These are phyloP conservation scores for Sebastes glaucus DNA, from an alignment of 2,797 vertebrate species.

Conservation along the genomic window DNA sequence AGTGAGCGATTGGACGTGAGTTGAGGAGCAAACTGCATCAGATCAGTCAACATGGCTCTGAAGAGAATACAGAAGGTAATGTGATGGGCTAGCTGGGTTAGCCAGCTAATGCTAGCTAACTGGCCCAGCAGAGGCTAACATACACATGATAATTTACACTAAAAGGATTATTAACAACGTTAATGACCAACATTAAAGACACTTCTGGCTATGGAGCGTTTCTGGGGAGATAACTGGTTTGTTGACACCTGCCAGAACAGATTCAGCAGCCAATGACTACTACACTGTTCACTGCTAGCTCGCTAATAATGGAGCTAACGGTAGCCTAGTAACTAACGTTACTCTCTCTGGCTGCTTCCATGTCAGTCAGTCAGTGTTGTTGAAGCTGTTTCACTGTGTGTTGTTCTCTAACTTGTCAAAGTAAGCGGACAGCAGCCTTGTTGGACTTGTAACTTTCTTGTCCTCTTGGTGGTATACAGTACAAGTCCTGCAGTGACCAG, in stretches of 20 bases:
- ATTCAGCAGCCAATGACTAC: neutral
- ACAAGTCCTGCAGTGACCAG: neutral
- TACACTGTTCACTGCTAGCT: conserved; percentile 36
- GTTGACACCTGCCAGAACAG: conserved; percentile 21
- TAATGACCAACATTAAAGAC: accelerated
- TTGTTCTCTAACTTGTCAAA: neutral
- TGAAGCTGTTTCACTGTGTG: neutral
- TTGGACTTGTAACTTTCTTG: neutral
- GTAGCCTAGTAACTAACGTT: neutral
- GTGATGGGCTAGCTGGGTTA: conserved; percentile 7
- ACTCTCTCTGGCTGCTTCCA: neutral
- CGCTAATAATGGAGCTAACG: conserved; percentile 14
- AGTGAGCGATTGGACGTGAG: neutral
- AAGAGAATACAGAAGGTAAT: conserved; percentile 77
- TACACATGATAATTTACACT: neutral
- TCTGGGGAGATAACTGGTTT: neutral
- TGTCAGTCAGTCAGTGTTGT: neutral
- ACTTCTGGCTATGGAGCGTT: neutral
- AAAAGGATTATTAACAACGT: neutral
- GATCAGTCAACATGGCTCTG: conserved; percentile 59
- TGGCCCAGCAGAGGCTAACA: conserved; percentile 21
- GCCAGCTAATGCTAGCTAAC: conserved; percentile 33
- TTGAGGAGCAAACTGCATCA: neutral
- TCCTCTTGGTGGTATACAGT: neutral
- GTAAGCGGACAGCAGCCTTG: neutral